These are phyloP conservation scores for Thunnus albacares DNA, from an alignment of 2,797 vertebrate species.

Conservation along the genomic window DNA sequence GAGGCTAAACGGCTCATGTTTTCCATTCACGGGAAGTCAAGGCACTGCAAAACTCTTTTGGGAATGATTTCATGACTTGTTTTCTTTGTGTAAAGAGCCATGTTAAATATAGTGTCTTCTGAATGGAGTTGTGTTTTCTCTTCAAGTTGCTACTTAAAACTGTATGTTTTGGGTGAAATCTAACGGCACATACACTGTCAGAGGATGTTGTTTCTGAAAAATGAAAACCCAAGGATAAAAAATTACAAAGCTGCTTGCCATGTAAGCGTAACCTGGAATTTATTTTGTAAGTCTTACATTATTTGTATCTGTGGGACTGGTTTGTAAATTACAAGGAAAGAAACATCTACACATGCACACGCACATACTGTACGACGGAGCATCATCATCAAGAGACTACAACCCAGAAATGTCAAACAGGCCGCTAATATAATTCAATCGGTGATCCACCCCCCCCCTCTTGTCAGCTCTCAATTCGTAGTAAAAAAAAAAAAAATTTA, in stretches of 20 bases:
- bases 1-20: slow-evolving; percentile 70
- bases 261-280: slow-evolving; percentile 99
- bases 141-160: slow-evolving; percentile 78
- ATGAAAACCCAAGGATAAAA: slow-evolving; percentile 63
- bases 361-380: slow-evolving; percentile 58
- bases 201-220: slow-evolving; percentile 82
- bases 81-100: slow-evolving; percentile 89
- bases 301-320: slow-evolving; percentile 99
- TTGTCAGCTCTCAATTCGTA: slow-evolving; percentile 84
- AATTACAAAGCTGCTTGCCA: slow-evolving; percentile 94
- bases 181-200: slow-evolving; percentile 82
- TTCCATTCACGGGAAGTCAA: slow-evolving; percentile 67
- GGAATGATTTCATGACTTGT: slow-evolving; percentile 78
- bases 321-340: slow-evolving; percentile 95
- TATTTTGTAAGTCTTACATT: slow-evolving; percentile 99
- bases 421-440: slow-evolving; percentile 68
- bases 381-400: slow-evolving; percentile 75
- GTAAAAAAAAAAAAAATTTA: slow-evolving; percentile 73
- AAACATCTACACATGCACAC: slow-evolving; percentile 61
- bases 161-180: slow-evolving; percentile 83
- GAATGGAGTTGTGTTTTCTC: slow-evolving; percentile 87
- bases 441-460: slow-evolving; percentile 62
- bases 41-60: slow-evolving; percentile 56
- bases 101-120: slow-evolving; percentile 88
- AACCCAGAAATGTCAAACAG: slow-evolving; percentile 68